Base-by-base conservation (phyloP, 2,113 vertebrate genomes). In the Callithrix jacchus region DNA sequence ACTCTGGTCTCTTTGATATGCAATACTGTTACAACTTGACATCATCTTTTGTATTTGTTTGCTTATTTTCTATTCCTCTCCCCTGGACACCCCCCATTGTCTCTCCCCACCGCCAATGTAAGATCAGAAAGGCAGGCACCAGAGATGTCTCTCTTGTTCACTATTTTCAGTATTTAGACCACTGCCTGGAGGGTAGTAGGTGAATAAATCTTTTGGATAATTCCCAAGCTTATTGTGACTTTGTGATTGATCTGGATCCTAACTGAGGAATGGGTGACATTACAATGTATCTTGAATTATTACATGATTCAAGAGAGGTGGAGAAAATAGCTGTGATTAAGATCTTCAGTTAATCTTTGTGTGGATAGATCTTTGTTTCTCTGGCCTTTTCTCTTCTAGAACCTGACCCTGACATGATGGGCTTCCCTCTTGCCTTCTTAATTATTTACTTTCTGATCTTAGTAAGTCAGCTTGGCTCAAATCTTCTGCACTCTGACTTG, bases 1-100 rank as follows among this genome's bases (percentile, higher is more conserved):
- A 56, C n/a, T 5, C 32, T 73, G 42, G 8, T 71, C 42, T 92
- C n/a, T 92, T 56, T 82, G 87, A 88, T 35, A 54, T 66, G 13
- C 21, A n/a, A 47, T 79, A 35, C 20, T 52, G n/a, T 84, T 79
- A 56, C 17, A 74, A 71, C 18, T 80, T 92, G 12, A 85, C 32
- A 86, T 81, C 10, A 58, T 64, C 56, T 80, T 54, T 37, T 71
- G 0, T 80, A 58, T 88, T 2, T 35, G 27, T 52, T 88, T 93
- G 49, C 4, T n/a, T 96, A n/a, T 77, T 94, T 96, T 95, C 42
- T 81, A 7, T 45, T 86, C 49, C 23, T 4, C 18, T 92, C 23
- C 30, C 11, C 13, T 71, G 32, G 58, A 83, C 8, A 45, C 45
- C 5, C 10, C 3, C 27, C 2, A 80, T 35, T 56, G 13, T 8